phyloP scores from a whole-genome alignment of 2,113 vertebrate species.

The Alligator sinensis region DNA sequence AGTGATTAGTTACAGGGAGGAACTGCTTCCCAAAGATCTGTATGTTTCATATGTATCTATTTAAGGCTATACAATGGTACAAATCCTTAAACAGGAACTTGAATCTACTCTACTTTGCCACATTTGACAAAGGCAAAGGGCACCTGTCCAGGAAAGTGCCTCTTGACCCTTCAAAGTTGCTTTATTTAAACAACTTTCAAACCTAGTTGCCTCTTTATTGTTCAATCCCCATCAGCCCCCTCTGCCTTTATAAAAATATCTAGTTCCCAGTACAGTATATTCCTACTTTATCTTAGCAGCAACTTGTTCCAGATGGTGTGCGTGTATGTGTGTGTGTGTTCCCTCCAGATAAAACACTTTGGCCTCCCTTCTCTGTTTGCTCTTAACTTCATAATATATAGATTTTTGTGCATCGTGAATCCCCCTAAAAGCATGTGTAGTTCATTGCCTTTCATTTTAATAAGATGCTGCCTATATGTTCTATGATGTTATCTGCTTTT shows the following conservation, averaged over 20 bases:
- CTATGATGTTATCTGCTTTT: not conserved
- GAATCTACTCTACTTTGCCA: not conserved
- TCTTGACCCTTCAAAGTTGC: not conserved
- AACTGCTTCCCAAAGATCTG: not conserved
- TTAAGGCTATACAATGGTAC: not conserved
- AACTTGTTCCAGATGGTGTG: not conserved
- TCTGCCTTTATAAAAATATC: not conserved
- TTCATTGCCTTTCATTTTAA: constrained; percentile 1
- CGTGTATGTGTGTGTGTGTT: not conserved
- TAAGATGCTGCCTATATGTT: not conserved
- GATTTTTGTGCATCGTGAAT: not conserved
- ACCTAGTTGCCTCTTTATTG: not conserved
- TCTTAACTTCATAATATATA: not conserved
- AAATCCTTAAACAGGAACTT: not conserved
- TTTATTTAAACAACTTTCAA: not conserved
- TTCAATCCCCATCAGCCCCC: not conserved
- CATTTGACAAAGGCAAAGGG: constrained; percentile 9
- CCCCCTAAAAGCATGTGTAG: not conserved
- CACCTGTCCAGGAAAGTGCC: constrained; percentile 16
- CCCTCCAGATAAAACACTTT: not conserved
- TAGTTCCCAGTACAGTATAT: not conserved
- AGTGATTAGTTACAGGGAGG: not conserved
- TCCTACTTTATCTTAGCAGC: not conserved
- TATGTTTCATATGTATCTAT: not conserved
- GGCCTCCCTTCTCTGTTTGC: not conserved